Evolutionary conservation across 1,140 invertebrate genomes (phyloP), one percentile per base, ranked within the genome.

Genomic region (Drosophila lacertosa): DNA sequence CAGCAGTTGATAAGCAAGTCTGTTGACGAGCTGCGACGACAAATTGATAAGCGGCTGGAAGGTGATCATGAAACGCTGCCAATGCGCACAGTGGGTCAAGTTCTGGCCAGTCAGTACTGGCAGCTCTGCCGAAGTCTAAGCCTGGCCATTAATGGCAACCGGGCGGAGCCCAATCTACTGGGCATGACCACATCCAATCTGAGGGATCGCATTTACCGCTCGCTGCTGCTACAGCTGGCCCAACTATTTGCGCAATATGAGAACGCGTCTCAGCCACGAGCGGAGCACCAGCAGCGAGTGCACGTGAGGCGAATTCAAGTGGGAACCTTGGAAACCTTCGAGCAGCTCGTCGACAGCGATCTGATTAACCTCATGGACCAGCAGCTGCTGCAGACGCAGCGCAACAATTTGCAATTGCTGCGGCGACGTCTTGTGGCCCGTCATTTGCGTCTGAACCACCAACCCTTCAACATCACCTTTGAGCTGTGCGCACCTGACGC

Each of bases 371-470:
- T 88, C 3, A 72, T 89, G 50, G 84, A 89, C 45, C 88, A 89
- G 48, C 88, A 89, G 48, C 44, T 89, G 10, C 63, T 89, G 0
- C 77, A 69, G 40, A 54, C 72, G 7, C 69, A 74, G 2, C 72
- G 66, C 9, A 90, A 90, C 24, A 78, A 90, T 53, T 40, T 90
- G n/a, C 62, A 73, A n/a, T 54, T 89, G 15, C 50, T 90, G 11
- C 70, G 57, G 4, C 73, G 77, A 7, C 81, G 71, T 26, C 57
- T 84, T 5, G 63, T 90, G 29, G 93, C 93, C 1, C 92, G 93
- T 42, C 93, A 94, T 48, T 82, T 90, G 1, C 93, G 94, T 66
- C 91, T 95, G 1, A 93, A 94, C 54, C 93, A 95, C 20, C 66
- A 71, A 15, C 11, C 60, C 0, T 91, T 91, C 11, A 65, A 50